phyloP scores from a whole-genome alignment of 2,888 invertebrate genomes.

The Heliconius hortense region DNA sequence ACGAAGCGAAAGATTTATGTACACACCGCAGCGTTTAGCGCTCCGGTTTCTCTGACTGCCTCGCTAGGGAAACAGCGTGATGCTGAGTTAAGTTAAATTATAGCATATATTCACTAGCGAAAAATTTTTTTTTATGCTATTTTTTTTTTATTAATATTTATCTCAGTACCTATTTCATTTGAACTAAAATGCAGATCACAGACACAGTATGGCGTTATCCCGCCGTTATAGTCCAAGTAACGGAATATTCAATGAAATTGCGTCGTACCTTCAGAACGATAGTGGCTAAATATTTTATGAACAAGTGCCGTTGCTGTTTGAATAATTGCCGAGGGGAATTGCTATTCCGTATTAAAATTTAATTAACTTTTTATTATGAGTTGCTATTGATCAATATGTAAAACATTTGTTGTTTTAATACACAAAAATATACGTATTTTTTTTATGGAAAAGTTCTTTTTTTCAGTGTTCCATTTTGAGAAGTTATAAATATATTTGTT shows the following conservation, averaged over 20 bases:
- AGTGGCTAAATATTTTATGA: constrained; percentile 22
- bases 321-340: constrained; percentile 11
- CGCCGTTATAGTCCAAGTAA: neutral
- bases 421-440: neutral
- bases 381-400: neutral
- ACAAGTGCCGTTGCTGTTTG: constrained; percentile 7
- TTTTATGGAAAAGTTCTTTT: no score
- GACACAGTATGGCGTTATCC: neutral
- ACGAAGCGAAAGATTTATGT: no score
- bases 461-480: no score
- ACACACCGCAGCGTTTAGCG: no score
- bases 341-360: constrained; percentile 10
- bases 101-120: no score
- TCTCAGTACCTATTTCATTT: neutral
- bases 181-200: neutral
- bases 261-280: constrained; percentile 12
- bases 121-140: no score
- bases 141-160: neutral
- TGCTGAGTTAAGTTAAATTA: no score
- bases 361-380: constrained; percentile 6
- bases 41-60: no score
- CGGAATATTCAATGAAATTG: constrained; percentile 20
- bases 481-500: neutral
- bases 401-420: neutral
- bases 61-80: neutral